A percentile compares a stretch with the other conserved stretches of the same genome.
Evolutionary conservation across 37 sponge, comb jelly and placozoan genomes (phyloP).

Genomic region (Eunapius fragilis): DNA sequence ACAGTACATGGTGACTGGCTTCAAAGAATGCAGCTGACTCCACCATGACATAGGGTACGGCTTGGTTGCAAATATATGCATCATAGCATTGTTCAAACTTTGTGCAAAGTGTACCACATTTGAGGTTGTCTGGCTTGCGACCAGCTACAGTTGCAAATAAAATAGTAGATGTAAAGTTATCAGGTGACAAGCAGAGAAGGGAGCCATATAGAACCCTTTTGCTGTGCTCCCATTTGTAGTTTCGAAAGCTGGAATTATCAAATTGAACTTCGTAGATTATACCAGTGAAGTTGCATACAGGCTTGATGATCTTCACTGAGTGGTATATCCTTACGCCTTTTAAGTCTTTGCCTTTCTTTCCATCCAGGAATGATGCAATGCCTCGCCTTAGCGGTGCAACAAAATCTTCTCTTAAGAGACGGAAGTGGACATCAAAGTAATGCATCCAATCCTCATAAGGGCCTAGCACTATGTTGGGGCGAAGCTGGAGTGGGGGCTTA

Average conservation of each 20-base stretch:
- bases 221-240: conserved; percentile 66
- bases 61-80: background rate
- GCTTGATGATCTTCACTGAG: conserved; percentile 44
- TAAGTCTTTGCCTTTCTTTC: conserved; percentile 14
- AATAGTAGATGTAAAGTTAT: conserved; percentile 25
- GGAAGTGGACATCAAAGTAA: conserved; percentile 88
- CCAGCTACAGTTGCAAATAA: conserved; percentile 82
- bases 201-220: conserved; percentile 83
- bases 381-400: conserved; percentile 84
- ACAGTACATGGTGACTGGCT: conserved; percentile 78
- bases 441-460: conserved; percentile 69
- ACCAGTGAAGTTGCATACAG: conserved; percentile 37
- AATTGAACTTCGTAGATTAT: conserved; percentile 60
- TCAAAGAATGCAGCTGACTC: conserved; percentile 92
- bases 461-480: conserved; percentile 62
- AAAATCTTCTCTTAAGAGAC: conserved; percentile 88
- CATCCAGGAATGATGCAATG: conserved; percentile 37
- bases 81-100: conserved; percentile 34
- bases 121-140: conserved; percentile 53
- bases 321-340: conserved; percentile 67
- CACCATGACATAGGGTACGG: conserved; percentile 50
- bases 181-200: conserved; percentile 80
- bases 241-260: conserved; percentile 30
- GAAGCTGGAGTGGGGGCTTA: conserved; percentile 29
- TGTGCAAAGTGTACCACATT: conserved; percentile 39